Percentiles rank a stretch among this genome's conserved stretches.
Evolutionary conservation across 2,888 invertebrate species (phyloP).

Genomic region (Sphecodes monilicornis): DNA sequence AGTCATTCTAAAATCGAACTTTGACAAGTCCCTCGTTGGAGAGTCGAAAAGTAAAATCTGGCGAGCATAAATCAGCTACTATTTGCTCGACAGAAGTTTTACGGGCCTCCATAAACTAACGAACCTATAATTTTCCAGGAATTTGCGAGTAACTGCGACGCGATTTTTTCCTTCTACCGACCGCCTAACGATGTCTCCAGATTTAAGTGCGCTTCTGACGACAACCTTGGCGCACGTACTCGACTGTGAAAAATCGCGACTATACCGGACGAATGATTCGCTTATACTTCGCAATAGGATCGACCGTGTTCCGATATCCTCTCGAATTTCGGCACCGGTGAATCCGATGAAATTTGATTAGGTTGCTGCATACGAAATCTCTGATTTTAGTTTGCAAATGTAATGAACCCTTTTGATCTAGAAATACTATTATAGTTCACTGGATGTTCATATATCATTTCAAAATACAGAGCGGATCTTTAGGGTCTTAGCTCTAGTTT

Average conservation of each 20-base stretch:
- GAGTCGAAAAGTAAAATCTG: neutral
- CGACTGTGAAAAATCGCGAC: constrained; percentile 56
- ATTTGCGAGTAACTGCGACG: constrained; percentile 25
- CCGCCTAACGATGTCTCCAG: constrained; percentile 45
- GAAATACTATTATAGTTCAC: neutral
- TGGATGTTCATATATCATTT: too few species aligned
- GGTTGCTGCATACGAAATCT: neutral
- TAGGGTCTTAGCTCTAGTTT: too few species aligned
- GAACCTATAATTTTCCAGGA: constrained; percentile 42
- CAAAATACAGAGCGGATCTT: too few species aligned
- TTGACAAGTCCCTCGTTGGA: neutral
- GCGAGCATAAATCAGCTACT: constrained; percentile 19
- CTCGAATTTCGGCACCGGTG: neutral
- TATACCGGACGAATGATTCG: neutral
- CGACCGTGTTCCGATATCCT: neutral
- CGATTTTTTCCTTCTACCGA: constrained; percentile 23
- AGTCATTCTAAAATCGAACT: neutral
- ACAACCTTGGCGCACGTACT: constrained; percentile 53
- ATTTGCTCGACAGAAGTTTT: constrained; percentile 36
- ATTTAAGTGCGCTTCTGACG: constrained; percentile 35
- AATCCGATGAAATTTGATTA: neutral
- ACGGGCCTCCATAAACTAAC: constrained; percentile 31
- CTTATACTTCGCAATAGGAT: neutral
- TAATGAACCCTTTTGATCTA: neutral
- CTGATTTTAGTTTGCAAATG: neutral